These are phyloP conservation scores for Triplophysa yarkandensis DNA, from an alignment of 2,797 vertebrate genomes.

Conservation along the genomic window DNA sequence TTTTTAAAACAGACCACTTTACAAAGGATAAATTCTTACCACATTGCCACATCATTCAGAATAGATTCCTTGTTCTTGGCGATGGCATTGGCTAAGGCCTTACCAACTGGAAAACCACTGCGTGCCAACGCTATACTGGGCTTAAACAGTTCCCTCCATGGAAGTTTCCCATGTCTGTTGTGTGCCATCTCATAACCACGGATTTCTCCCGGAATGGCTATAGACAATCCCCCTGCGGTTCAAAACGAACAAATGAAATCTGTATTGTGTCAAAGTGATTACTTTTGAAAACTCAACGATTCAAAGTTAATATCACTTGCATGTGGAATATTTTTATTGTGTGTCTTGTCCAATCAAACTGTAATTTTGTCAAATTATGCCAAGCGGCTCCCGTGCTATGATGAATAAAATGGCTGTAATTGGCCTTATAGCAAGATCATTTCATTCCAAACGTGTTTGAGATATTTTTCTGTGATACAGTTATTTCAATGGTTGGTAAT, in stretches of 20 bases:
- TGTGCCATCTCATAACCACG: constrained; percentile 93
- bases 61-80: constrained; percentile 69
- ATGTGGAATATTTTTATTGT: neutral
- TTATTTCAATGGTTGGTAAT: neutral
- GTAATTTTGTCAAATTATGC: no score
- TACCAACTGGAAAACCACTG: constrained; percentile 86
- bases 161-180: constrained; percentile 85
- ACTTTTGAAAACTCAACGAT: no score
- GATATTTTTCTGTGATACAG: neutral
- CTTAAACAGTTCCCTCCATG: constrained; percentile 90
- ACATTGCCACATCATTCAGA: constrained; percentile 78
- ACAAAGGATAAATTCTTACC: constrained; percentile 73
- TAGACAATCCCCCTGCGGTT: constrained; percentile 85
- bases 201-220: constrained; percentile 94
- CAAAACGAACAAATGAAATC: neutral
- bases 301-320: neutral
- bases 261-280: neutral
- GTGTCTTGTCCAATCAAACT: no score
- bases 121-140: constrained; percentile 91
- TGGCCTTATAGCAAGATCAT: neutral
- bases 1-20: neutral
- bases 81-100: constrained; percentile 82
- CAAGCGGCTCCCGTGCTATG: no score
- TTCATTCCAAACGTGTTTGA: neutral
- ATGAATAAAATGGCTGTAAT: no score